These are phyloP conservation scores for Phortica magna DNA, from an alignment of 2,888 invertebrate species.

Conservation along the genomic window DNA sequence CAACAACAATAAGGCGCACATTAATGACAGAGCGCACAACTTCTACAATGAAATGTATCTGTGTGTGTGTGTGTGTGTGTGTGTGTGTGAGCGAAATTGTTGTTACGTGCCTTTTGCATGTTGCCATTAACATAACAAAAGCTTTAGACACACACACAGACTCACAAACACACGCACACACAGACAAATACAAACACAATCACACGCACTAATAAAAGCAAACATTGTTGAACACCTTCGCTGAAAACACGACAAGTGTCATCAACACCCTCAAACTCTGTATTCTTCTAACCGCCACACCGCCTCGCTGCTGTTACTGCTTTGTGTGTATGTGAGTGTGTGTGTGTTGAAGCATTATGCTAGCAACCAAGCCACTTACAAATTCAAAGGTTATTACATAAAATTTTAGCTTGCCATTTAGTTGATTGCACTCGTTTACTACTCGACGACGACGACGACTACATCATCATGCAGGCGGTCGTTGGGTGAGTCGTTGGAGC, in stretches of 20 bases:
- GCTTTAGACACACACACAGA: constrained; percentile 41
- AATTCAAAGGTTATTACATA: constrained; percentile 72
- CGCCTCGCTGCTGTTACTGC: not conserved
- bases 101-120: constrained; percentile 59
- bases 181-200: constrained; percentile 6
- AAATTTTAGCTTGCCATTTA: constrained; percentile 71
- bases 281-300: not conserved
- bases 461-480: not conserved
- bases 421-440: constrained; percentile 64
- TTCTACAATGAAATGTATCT: constrained; percentile 32
- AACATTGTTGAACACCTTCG: constrained; percentile 49
- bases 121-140: constrained; percentile 68
- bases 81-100: constrained; percentile 58
- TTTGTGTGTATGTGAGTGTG: not conserved
- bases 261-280: constrained; percentile 31
- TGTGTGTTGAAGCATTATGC: not conserved
- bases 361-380: constrained; percentile 54
- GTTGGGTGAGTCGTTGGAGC: not conserved
- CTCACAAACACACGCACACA: constrained; percentile 1
- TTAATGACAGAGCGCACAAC: not conserved
- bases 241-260: constrained; percentile 48
- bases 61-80: constrained; percentile 50
- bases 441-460: constrained; percentile 30
- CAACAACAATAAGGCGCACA: constrained; percentile 11
- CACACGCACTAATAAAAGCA: not conserved